A percentile compares a stretch with the other conserved stretches of the same genome.
Conservation (phyloP, 2,888 invertebrate species). For the Ormyrus rosae region DNA sequence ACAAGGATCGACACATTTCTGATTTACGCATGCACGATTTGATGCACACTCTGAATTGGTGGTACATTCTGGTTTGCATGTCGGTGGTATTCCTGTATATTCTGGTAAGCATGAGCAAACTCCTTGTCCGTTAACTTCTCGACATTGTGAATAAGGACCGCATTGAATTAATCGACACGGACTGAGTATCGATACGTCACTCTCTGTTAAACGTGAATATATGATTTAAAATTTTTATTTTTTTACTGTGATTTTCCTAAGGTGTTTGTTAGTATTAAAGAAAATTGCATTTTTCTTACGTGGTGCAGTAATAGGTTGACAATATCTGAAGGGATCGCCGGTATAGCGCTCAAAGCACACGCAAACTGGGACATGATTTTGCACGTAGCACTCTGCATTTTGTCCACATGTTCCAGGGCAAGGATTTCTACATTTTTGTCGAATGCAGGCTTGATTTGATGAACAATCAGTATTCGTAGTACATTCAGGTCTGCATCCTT, state of each 20-base stretch:
- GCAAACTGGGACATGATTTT: conserved; percentile 72
- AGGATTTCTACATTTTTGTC: conserved; percentile 79
- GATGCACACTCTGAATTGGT: conserved; percentile 78
- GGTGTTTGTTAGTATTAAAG: not conserved
- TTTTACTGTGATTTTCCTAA: not conserved
- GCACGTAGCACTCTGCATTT: conserved; percentile 73
- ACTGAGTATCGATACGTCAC: no score
- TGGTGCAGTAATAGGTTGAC: conserved; percentile 4
- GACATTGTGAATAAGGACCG: conserved; percentile 78
- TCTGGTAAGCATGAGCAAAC: conserved; percentile 77
- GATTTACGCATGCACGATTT: conserved; percentile 78
- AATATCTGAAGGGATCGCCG: conserved; percentile 72
- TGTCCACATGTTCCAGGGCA: conserved; percentile 79
- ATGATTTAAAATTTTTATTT: no score
- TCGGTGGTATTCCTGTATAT: conserved; percentile 77
- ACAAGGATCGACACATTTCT: conserved; percentile 78
- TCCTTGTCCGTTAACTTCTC: conserved; percentile 74
- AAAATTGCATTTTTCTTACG: conserved; percentile 76
- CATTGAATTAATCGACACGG: conserved; percentile 72
- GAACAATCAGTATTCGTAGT: conserved; percentile 79
- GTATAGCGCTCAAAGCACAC: conserved; percentile 75
- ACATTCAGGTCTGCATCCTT: conserved; percentile 80
- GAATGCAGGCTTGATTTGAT: conserved; percentile 78
- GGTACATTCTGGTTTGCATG: conserved; percentile 78
- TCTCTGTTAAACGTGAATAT: no score